Evolutionary conservation across 2,113 vertebrate species (phyloP), one percentile per base, ranked within the genome.

Genomic region (Peromyscus leucopus): DNA sequence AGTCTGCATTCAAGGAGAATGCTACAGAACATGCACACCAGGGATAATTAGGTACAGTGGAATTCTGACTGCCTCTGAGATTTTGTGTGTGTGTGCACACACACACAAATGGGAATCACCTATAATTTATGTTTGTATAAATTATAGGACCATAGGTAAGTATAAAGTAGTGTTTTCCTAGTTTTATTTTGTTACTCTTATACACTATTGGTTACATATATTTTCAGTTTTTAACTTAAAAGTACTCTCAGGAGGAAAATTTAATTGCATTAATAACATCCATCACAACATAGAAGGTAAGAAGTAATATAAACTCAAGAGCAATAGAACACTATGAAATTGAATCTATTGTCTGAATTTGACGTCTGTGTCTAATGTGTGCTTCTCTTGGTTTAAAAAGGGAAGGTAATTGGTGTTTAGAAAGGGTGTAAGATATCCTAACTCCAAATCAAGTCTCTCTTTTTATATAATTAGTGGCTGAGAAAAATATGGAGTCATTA

Each of bases 141-240:
- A 82, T 93, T 91, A 65, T 2, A 90, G 17, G 31, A 76, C 86
- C 69, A 55, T 9, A 84, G 46, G 69, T 75, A 79, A 96, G 26
- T 22, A 65, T 76, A 61, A 95, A 92, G 5, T 69, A 46, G 4
- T 87, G 0, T 93, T 97, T 75, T 28, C 24, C 63, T 93, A 85
- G 93, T 65, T 93, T 74, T 5, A 94, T 28, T 93, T 87, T 33
- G 31, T 75, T n/a, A 80, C 59, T 72, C 88, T 78, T 89, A 22
- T 21, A 33, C 19, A 72, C 22, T 39, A n/a, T 8, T 93, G 16
- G 55, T 95, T 88, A 92, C 7, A 91, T 46, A 78, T 75, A 71
- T 71, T 93, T 94, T 61, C 65, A 96, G 78, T 51, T 86, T 67
- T 76, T 69, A 90, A 85, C 0, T 78, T 84, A 93, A 96, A 89